Evolutionary conservation across 2,888 invertebrate species (phyloP).

Genomic region (Parelbella ahira): DNA sequence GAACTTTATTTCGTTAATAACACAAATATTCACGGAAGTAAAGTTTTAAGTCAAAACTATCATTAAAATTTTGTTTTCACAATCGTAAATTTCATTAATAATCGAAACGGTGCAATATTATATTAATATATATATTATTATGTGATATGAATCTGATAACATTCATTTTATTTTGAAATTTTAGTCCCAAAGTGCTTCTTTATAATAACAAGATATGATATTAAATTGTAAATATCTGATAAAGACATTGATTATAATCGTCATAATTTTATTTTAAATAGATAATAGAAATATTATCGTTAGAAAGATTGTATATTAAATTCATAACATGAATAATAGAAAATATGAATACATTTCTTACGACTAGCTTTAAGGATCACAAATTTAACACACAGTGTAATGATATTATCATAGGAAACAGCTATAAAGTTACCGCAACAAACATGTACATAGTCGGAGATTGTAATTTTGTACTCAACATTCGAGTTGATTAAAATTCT

Average conservation of each 20-base stretch:
- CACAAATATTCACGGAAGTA: constrained; percentile 45
- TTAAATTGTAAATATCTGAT: constrained; percentile 54
- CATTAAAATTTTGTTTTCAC: constrained; percentile 43
- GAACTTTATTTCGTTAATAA: constrained; percentile 77
- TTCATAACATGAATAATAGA: constrained; percentile 68
- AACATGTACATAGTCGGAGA: constrained; percentile 3
- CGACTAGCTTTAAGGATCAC: constrained; percentile 63
- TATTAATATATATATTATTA: constrained; percentile 34
- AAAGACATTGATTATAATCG: constrained; percentile 43
- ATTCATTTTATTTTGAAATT: constrained; percentile 33
- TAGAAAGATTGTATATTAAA: constrained; percentile 63
- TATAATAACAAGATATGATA: constrained; percentile 58
- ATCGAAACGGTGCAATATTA: constrained; percentile 63
- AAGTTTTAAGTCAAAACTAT: constrained; percentile 41
- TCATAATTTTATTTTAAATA: constrained; percentile 9
- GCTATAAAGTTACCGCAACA: constrained; percentile 2
- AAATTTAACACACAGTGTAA: constrained; percentile 61
- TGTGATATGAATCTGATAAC: constrained; percentile 63
- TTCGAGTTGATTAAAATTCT: constrained; percentile 14
- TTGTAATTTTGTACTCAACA: constrained; percentile 1
- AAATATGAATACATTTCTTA: constrained; percentile 78
- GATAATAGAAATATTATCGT: constrained; percentile 52
- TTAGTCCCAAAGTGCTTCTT: constrained; percentile 49
- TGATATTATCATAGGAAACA: constrained; percentile 28
- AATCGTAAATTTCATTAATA: constrained; percentile 46